These are phyloP conservation scores for Eupithecia vulgata DNA, from an alignment of 2,888 invertebrate species.

Conservation along the genomic window DNA sequence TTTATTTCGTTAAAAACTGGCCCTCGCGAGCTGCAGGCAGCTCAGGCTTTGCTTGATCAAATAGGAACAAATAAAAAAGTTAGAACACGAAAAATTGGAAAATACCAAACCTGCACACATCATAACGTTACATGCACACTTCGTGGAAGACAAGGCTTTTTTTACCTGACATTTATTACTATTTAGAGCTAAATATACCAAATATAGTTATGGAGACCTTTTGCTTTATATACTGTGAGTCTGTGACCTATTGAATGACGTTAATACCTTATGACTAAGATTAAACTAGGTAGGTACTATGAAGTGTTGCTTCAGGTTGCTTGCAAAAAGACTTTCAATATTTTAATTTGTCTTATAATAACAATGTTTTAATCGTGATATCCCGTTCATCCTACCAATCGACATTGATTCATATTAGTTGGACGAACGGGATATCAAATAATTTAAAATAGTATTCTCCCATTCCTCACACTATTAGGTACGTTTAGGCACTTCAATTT, in stretches of 20 bases:
- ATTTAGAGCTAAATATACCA: neutral
- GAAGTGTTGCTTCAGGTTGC: neutral
- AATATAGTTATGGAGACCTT: neutral
- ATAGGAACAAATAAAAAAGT: too few species aligned
- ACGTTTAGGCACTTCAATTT: too few species aligned
- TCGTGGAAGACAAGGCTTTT: neutral
- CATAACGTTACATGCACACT: neutral
- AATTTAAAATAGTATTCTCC: too few species aligned
- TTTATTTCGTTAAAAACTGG: slow-evolving; percentile 19
- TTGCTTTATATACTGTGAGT: neutral
- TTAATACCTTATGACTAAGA: neutral
- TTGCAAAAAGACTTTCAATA: neutral
- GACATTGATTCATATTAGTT: too few species aligned
- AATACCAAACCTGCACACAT: neutral
- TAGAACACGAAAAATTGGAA: neutral
- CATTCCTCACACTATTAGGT: too few species aligned
- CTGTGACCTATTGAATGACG: neutral
- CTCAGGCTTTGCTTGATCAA: neutral
- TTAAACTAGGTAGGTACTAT: neutral
- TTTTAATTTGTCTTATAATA: neutral
- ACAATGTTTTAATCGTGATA: neutral
- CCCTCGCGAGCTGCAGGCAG: neutral
- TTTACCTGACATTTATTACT: neutral
- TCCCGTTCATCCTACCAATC: too few species aligned
- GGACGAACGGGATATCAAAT: too few species aligned